phyloP scores from a whole-genome alignment of 2,113 vertebrate genomes.

The Pteruthius melanotis region DNA sequence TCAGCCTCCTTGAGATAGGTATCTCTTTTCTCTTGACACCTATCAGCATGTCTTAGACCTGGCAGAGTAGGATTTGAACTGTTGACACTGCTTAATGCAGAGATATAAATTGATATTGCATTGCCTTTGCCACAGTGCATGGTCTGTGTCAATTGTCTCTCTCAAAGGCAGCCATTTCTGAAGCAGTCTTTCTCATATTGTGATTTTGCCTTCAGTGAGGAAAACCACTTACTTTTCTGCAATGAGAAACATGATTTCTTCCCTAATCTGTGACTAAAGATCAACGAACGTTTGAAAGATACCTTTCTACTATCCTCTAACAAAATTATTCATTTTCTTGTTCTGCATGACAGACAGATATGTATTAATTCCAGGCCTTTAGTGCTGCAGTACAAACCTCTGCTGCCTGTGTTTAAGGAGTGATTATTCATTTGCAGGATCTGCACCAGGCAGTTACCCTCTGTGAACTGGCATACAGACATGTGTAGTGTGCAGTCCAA shows the following conservation, averaged over 20 bases:
- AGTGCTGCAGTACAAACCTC: not conserved
- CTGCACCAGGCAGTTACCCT: not conserved
- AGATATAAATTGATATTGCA: not conserved
- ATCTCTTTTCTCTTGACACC: not conserved
- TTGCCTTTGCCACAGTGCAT: accelerated
- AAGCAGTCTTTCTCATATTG: not conserved
- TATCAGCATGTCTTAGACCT: not conserved
- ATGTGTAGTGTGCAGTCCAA: not conserved
- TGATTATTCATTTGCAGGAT: not conserved
- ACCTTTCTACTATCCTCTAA: not conserved
- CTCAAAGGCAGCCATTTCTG: not conserved
- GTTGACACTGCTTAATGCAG: not conserved
- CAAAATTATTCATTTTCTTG: not conserved
- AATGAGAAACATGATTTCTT: not conserved
- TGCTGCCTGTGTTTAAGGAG: not conserved
- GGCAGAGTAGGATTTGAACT: not conserved
- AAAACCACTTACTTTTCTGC: not conserved
- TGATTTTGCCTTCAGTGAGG: not conserved
- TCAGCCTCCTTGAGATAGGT: not conserved
- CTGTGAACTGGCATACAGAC: not conserved
- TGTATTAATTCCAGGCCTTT: not conserved
- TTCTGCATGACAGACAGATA: not conserved
- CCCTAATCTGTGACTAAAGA: not conserved
- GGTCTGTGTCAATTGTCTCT: not conserved
- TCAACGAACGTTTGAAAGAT: not conserved